These are phyloP conservation scores for Neofelis nebulosa DNA, from an alignment of 2,113 vertebrate species.

Conservation along the genomic window DNA sequence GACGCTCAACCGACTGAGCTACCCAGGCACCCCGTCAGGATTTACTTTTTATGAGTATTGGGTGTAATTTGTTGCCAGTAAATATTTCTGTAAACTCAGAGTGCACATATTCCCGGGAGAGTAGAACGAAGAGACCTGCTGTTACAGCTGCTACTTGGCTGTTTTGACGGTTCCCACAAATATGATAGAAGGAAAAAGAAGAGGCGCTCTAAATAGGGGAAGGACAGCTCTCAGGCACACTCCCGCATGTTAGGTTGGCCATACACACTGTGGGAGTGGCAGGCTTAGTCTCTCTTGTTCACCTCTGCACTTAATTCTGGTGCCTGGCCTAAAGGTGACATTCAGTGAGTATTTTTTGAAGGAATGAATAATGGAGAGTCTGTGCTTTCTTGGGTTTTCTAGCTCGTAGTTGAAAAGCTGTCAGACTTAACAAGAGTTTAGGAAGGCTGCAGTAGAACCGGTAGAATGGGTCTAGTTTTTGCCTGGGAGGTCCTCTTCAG, in stretches of 20 bases:
- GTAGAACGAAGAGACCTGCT: not conserved
- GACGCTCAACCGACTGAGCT: no score
- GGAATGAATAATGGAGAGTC: not conserved
- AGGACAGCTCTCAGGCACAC: not conserved
- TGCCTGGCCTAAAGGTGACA: not conserved
- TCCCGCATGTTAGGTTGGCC: not conserved
- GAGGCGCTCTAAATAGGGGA: no score
- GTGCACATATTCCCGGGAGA: not conserved
- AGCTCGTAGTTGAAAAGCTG: not conserved
- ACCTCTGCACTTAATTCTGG: not conserved
- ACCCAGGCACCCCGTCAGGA: not conserved
- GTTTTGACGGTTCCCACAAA: not conserved
- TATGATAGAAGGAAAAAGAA: not conserved
- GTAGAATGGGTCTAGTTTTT: not conserved
- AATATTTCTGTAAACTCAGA: not conserved
- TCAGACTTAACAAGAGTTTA: not conserved
- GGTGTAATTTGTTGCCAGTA: not conserved
- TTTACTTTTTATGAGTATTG: conserved; percentile 2
- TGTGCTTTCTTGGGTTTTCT: not conserved
- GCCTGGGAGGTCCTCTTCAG: not conserved
- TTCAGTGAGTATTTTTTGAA: not conserved
- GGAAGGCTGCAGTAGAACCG: not conserved
- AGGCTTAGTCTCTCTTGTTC: not conserved
- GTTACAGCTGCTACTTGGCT: not conserved
- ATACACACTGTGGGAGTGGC: not conserved